Conservation (phyloP, 1,140 invertebrate species). For the Dolichoris vasculosae region DNA sequence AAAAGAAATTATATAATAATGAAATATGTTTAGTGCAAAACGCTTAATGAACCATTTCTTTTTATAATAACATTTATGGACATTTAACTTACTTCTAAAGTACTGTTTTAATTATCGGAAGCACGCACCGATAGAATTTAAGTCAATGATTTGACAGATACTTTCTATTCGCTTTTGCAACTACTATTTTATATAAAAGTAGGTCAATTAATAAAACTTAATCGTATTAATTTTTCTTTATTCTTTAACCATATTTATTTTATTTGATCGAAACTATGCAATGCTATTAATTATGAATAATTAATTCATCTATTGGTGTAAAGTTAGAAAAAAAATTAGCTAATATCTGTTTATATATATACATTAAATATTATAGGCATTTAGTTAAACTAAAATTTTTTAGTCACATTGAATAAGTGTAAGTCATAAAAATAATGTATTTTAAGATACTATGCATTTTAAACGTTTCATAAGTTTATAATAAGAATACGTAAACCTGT, state of each 20-base stretch:
- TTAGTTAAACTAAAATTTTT: background rate
- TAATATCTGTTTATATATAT: background rate
- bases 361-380: background rate
- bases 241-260: no score
- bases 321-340: background rate
- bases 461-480: background rate
- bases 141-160: conserved; percentile 4
- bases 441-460: background rate
- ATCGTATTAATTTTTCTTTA: no score
- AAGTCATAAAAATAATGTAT: background rate
- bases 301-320: background rate
- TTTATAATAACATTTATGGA: background rate
- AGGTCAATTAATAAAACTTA: background rate
- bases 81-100: background rate
- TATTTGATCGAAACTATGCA: no score
- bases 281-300: background rate
- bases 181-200: background rate
- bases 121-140: background rate
- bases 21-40: background rate
- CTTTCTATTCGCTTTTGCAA: background rate
- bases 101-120: background rate
- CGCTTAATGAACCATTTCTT: background rate
- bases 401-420: background rate
- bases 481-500: background rate
- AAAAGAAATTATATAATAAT: background rate